These are phyloP conservation scores for Drosophila serrata DNA, from an alignment of 1,140 invertebrate genomes.

Conservation along the genomic window DNA sequence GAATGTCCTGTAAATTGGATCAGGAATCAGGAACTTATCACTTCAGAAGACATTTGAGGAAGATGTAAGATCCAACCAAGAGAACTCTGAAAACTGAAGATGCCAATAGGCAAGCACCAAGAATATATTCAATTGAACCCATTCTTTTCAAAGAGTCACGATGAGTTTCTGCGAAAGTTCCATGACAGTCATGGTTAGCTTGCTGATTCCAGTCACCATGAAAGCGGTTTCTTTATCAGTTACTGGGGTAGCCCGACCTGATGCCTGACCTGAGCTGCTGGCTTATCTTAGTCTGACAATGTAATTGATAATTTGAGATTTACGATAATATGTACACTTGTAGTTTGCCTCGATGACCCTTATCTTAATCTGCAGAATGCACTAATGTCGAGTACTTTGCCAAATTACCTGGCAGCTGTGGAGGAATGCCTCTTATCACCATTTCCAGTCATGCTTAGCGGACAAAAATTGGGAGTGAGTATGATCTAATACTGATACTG, in stretches of 20 bases:
- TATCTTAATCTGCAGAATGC: constrained; percentile 6
- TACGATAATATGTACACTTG: background rate
- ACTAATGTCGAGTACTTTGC: background rate
- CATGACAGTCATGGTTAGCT: background rate
- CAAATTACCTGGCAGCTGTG: constrained; percentile 1
- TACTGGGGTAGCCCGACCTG: background rate
- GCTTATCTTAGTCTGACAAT: background rate
- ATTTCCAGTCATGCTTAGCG: constrained; percentile 14
- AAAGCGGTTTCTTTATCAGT: background rate
- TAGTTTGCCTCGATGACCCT: background rate
- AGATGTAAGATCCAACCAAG: background rate
- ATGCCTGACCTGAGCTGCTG: background rate
- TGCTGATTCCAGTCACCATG: background rate
- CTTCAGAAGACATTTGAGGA: background rate
- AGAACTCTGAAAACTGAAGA: background rate
- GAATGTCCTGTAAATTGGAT: background rate
- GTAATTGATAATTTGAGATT: background rate
- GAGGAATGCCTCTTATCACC: constrained; percentile 8
- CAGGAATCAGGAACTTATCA: background rate
- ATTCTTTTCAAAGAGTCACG: background rate
- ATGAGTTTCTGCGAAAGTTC: background rate
- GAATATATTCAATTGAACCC: background rate
- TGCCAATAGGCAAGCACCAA: background rate
- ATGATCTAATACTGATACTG: background rate
- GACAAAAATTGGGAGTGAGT: background rate